Evolutionary conservation across 2,797 vertebrate genomes (phyloP).

Genomic region (Lindbergichthys nudifrons): DNA sequence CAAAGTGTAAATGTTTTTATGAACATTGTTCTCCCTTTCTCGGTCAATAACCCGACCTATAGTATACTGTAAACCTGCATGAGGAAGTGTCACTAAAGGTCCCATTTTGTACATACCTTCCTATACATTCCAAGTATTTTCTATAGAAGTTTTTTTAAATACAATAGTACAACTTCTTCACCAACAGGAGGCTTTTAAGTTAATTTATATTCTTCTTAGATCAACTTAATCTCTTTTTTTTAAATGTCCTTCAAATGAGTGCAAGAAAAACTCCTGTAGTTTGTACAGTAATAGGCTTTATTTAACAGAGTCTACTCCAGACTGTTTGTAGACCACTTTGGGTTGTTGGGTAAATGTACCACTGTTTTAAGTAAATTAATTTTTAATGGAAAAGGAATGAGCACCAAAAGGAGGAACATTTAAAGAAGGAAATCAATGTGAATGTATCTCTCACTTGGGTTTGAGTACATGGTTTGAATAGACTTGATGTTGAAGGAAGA

Average conservation of each 20-base stretch:
- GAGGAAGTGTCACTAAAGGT: conserved; percentile 41
- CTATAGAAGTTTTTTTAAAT: conserved; percentile 70
- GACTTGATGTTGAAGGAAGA: conserved; percentile 44
- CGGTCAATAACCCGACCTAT: conserved; percentile 33
- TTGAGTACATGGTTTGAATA: conserved; percentile 22
- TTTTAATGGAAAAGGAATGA: conserved; percentile 37
- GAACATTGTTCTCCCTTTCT: conserved; percentile 42
- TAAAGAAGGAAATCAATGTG: conserved; percentile 44
- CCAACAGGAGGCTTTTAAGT: conserved; percentile 83
- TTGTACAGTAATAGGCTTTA: conserved; percentile 70
- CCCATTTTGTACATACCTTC: conserved; percentile 67
- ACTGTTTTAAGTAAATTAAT: conserved; percentile 64
- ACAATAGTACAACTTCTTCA: conserved; percentile 82
- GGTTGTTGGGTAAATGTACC: conserved; percentile 65
- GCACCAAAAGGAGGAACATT: conserved; percentile 26
- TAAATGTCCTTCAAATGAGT: conserved; percentile 55
- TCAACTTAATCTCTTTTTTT: conserved; percentile 65
- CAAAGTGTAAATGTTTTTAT: conserved; percentile 55
- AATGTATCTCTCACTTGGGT: conserved; percentile 50
- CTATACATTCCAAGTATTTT: conserved; percentile 73
- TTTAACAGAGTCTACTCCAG: conserved; percentile 77
- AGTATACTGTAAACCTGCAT: conserved; percentile 35
- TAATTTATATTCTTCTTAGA: conserved; percentile 86
- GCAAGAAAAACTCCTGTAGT: conserved; percentile 70
- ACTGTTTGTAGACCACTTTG: conserved; percentile 72